phyloP scores from a whole-genome alignment of 2,797 vertebrate genomes.

The Alectoris magna region DNA sequence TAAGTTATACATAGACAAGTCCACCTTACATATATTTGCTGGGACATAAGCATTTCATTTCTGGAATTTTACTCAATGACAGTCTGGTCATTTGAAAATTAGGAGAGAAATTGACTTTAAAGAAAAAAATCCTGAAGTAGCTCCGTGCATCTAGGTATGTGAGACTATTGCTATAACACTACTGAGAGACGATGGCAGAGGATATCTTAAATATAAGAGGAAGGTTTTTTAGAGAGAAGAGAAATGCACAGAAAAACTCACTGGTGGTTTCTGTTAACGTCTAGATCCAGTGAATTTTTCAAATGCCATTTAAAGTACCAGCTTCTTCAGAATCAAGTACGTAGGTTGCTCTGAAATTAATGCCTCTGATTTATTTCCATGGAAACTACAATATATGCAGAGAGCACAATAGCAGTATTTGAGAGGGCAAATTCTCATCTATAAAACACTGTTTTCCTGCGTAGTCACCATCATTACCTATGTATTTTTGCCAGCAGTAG shows the following conservation, averaged over 20 bases:
- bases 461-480: background rate
- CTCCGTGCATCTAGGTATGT: background rate
- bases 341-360: background rate
- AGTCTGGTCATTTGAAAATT: background rate
- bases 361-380: background rate
- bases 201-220: background rate
- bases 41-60: background rate
- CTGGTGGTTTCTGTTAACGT: background rate
- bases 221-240: background rate
- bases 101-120: background rate
- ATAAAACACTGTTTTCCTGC: background rate
- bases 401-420: background rate
- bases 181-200: background rate
- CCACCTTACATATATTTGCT: background rate
- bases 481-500: background rate
- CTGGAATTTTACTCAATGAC: background rate
- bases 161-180: background rate
- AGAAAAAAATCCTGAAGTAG: background rate
- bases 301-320: accelerated
- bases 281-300: accelerated
- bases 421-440: background rate
- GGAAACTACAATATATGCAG: background rate
- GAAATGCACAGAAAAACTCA: background rate
- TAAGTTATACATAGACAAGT: background rate
- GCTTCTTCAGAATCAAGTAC: background rate